Conservation (phyloP, 2,113 vertebrate species). For the Crotalus helleri region DNA sequence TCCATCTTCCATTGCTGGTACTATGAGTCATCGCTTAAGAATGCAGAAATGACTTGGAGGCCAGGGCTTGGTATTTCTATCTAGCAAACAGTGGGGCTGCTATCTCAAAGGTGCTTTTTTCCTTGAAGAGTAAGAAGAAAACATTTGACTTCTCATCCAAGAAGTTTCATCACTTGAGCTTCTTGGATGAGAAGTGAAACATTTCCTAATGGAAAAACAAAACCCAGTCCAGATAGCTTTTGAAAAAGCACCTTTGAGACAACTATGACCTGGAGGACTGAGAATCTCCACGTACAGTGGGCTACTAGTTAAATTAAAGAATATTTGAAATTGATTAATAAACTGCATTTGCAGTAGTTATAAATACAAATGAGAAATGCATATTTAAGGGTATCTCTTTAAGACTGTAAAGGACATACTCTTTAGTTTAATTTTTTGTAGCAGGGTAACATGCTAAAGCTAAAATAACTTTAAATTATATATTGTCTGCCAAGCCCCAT, state of each 20-base stretch:
- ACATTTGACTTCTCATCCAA: neutral
- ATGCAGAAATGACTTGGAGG: neutral
- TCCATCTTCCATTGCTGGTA: neutral
- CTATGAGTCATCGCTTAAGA: neutral
- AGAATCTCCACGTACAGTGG: neutral
- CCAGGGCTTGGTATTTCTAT: neutral
- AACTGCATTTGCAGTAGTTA: neutral
- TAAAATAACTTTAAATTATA: neutral
- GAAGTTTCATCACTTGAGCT: neutral
- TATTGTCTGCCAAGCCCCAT: neutral
- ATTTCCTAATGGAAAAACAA: neutral
- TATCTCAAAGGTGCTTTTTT: neutral
- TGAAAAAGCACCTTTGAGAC: neutral
- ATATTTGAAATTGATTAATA: neutral
- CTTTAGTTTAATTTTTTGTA: neutral
- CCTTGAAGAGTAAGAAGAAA: neutral
- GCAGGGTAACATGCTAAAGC: neutral
- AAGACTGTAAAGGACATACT: neutral
- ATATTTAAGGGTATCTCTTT: neutral
- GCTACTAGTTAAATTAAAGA: neutral
- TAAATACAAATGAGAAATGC: neutral
- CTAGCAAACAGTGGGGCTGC: neutral
- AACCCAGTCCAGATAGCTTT: neutral
- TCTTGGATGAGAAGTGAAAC: neutral
- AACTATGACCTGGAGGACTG: neutral